Base-by-base conservation (phyloP, 2,888 invertebrate genomes). In the Linnaemya vulpina region DNA sequence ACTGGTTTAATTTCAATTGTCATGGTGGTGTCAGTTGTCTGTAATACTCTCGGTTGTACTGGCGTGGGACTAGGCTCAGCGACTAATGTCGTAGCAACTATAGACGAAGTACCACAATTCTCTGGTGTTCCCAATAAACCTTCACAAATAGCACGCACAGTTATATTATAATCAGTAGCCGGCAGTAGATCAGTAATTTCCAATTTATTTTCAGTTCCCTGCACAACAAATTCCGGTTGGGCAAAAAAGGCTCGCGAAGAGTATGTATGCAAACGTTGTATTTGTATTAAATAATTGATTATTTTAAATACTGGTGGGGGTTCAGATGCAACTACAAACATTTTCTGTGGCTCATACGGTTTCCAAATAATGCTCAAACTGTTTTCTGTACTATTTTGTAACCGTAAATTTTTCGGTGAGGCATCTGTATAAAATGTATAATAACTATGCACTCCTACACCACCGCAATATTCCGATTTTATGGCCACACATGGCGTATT, bases 91-190 rank as follows among this genome's bases (percentile, higher is more conserved):
- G 95, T 95, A 17, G 94, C 94, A 30, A 93, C 92, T 7, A 93
- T 90, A 30, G 93, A 94, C 1, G 93, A 93, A 22, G 94, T 93
- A 0, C 94, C 94, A 17, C 96, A 96, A 49, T 89, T 87, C 15
- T 93, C 95, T 87, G 94, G 93, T 84, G 90, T 93, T 22, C 53
- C 73, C 3, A 53, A n/a, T 8, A n/a, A 13, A 22, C 75, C 60
- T 53, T 82, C 82, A 90, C 95, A 95, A 30, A 94, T 93, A 0
- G 97, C 96, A 35, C 93, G 93, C 1, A 98, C 94, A 49, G 95
- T 95, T 30, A 98, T 93, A 87, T 95, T 95, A 90, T 97, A 98
- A 77, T 93, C 93, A 0, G 96, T 95, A 0, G 96, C 97, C 0
- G 97, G 95, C 86, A 95, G 94, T 3, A 98, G 91, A 89, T 94